Evolutionary conservation across 1,140 invertebrate genomes (phyloP), one percentile per base, ranked within the genome.

Genomic region (Zaprionus taronus): DNA sequence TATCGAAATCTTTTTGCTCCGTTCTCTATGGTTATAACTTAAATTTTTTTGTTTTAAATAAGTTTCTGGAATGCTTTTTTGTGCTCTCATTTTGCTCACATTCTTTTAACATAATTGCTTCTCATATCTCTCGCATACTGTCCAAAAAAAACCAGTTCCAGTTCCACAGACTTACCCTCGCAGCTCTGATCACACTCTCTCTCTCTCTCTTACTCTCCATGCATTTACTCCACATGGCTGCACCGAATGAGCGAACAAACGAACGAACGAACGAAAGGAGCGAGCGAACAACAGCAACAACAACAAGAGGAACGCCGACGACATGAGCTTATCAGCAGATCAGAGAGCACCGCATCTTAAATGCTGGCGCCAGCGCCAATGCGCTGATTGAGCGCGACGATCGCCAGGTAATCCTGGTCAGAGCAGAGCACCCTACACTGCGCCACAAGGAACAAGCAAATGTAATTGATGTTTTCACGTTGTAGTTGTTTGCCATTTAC

Each of bases 331-430:
- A 92, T 92, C 91, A 92, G 78, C 72, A 92, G 81, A 89, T 92
- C 91, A 91, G 79, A 92, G 91, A 83, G 74, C 51, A 67, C 91
- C 91, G 91, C 91, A 91, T 92, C 91, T 92, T 91, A 92, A 92
- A 91, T 79, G 91, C 82, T 92, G 91, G 91, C 91, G 91, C 91
- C 91, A 91, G 85, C 79, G 80, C 79, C 91, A 85, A 87, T 91
- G 86, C 86, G 85, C 86, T 91, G 85, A 90, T 90, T 90, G 85
- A 90, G 82, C 85, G 67, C 72, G 65, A 74, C 75, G 75, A 68
- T 67, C 71, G 76, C 60, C 71, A 73, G 71, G 72, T 76, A 76
- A 76, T 76, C 73, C 67, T 70, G 72, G 55, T 36, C 55, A 76
- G 73, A n/a, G n/a, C 41, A 47, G 36, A 38, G 36, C 36, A 38